Evolutionary conservation across 2,113 vertebrate species (phyloP).

Genomic region (Crypturellus undulatus): DNA sequence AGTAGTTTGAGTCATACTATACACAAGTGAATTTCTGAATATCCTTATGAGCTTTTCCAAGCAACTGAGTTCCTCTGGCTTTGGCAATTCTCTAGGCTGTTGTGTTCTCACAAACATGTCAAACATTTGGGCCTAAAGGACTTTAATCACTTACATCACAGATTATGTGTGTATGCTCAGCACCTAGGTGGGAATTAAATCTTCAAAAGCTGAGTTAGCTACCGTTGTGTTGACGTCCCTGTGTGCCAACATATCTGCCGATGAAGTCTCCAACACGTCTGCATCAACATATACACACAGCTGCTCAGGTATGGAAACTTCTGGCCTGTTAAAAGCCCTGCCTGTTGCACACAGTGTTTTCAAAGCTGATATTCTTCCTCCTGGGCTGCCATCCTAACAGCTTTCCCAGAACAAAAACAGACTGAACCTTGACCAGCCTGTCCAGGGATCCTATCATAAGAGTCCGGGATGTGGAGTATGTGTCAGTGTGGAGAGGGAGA

Average conservation of each 20-base stretch:
- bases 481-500: background rate
- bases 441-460: background rate
- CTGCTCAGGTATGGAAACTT: background rate
- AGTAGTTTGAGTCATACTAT: background rate
- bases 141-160: background rate
- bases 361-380: background rate
- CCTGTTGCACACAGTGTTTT: background rate
- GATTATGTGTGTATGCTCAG: background rate
- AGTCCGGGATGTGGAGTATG: background rate
- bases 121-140: background rate
- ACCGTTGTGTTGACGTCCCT: background rate
- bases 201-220: background rate
- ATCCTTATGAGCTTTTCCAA: slow-evolving; percentile 10
- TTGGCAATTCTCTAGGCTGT: background rate
- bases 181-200: background rate
- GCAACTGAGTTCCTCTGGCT: background rate
- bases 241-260: background rate
- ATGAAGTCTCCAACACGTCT: background rate
- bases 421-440: background rate
- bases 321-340: background rate
- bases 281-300: background rate
- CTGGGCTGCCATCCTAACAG: rapidly evolving
- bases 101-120: background rate
- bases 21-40: background rate
- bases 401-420: background rate